A percentile compares a stretch with the other conserved stretches of the same genome.
These are phyloP conservation scores for Xyrauchen texanus DNA, from an alignment of 2,113 vertebrate genomes.

Conservation along the genomic window DNA sequence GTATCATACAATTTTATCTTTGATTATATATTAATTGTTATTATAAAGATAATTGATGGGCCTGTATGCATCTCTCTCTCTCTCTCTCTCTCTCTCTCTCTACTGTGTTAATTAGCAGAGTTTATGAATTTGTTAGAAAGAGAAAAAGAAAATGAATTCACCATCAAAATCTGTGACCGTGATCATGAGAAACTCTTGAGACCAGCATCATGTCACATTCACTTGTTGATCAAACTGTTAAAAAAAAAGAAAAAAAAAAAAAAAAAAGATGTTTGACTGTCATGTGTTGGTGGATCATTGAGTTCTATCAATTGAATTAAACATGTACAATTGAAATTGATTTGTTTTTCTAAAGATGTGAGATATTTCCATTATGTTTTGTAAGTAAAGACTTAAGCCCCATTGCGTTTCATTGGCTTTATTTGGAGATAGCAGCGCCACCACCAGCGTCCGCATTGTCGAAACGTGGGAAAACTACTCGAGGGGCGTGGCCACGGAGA, in stretches of 20 bases:
- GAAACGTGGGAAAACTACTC: background rate
- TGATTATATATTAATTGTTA: slow-evolving; percentile 73
- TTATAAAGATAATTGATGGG: slow-evolving; percentile 72
- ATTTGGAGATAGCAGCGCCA: slow-evolving; percentile 57
- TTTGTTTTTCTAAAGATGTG: slow-evolving; percentile 68
- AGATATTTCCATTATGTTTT: slow-evolving; percentile 77
- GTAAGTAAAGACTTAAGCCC: slow-evolving; percentile 72
- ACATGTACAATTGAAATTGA: slow-evolving; percentile 57
- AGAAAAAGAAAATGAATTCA: slow-evolving; percentile 35
- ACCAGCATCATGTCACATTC: slow-evolving; percentile 51
- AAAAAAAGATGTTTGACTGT: slow-evolving; percentile 47
- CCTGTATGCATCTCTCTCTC: slow-evolving; percentile 65
- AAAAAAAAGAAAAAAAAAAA: slow-evolving; percentile 1
- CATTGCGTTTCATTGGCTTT: slow-evolving; percentile 75
- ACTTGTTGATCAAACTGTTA: slow-evolving; percentile 55
- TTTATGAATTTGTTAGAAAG: slow-evolving; percentile 59
- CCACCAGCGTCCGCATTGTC: background rate
- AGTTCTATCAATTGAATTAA: slow-evolving; percentile 54
- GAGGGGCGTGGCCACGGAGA: background rate
- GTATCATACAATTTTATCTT: slow-evolving; percentile 72
- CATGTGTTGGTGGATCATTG: slow-evolving; percentile 59
- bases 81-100: slow-evolving; percentile 58
- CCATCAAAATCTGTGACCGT: slow-evolving; percentile 46
- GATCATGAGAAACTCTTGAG: slow-evolving; percentile 41
- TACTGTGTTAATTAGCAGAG: slow-evolving; percentile 58